phyloP scores from a whole-genome alignment of 2,888 invertebrate genomes.

The Girardia tigrina region DNA sequence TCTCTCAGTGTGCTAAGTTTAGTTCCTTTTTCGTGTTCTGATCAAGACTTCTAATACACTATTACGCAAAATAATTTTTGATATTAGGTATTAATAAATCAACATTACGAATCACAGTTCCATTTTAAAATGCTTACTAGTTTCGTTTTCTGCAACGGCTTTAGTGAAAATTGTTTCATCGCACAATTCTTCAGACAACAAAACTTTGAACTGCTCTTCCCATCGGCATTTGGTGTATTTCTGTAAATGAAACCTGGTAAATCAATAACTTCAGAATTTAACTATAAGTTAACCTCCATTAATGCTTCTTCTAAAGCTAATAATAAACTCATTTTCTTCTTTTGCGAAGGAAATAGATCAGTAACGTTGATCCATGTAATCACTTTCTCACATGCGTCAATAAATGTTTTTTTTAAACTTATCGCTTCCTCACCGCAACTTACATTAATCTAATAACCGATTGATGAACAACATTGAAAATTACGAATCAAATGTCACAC shows the following conservation, averaged over 20 bases:
- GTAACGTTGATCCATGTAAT: neutral
- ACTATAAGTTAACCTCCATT: neutral
- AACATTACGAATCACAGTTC: no score
- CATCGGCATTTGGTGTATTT: neutral
- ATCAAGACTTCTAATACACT: no score
- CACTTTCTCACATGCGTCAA: conserved; percentile 1
- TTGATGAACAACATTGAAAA: neutral
- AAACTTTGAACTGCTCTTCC: neutral
- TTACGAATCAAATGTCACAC: neutral
- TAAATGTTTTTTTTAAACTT: neutral
- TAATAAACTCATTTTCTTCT: neutral
- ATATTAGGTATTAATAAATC: no score
- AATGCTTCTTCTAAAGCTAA: neutral
- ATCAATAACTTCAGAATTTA: neutral
- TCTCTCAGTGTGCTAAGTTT: no score
- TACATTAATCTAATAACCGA: neutral
- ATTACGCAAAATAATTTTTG: no score
- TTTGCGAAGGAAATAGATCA: neutral
- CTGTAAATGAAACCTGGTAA: neutral
- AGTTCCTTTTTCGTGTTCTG: no score
- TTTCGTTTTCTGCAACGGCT: no score
- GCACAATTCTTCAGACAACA: neutral
- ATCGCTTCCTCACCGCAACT: neutral
- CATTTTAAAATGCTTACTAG: no score
- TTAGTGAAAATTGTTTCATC: no score